A percentile compares a stretch with the other conserved stretches of the same genome.
These are phyloP conservation scores for Percopsis omiscomaycus DNA, from an alignment of 2,797 vertebrate species.

Conservation along the genomic window DNA sequence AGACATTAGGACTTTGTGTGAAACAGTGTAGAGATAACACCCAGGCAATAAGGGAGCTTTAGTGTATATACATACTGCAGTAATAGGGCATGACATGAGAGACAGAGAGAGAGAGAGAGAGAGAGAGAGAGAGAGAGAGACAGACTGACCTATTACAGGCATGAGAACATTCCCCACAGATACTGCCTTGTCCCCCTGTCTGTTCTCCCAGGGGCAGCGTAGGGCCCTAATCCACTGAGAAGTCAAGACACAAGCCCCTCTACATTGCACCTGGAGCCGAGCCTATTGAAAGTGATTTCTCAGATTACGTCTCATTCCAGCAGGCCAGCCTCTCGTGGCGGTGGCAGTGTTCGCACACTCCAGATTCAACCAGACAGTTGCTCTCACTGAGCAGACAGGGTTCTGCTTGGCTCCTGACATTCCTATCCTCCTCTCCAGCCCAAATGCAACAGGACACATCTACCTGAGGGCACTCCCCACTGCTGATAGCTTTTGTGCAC, in stretches of 20 bases:
- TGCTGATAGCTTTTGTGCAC: constrained; percentile 19
- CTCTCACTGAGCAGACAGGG: constrained; percentile 68
- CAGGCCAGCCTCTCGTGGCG: constrained; percentile 68
- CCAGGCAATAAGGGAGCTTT: no score
- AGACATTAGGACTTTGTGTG: no score
- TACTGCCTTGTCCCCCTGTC: constrained; percentile 66
- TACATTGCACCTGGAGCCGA: constrained; percentile 65
- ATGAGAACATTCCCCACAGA: constrained; percentile 37
- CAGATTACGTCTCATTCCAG: constrained; percentile 81
- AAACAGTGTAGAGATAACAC: no score
- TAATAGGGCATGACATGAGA: constrained; percentile 1
- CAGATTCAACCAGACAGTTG: constrained; percentile 82
- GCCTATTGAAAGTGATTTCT: constrained; percentile 83
- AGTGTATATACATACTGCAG: background rate
- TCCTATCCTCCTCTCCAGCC: constrained; percentile 67
- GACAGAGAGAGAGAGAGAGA: constrained; percentile 10
- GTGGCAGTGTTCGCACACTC: constrained; percentile 48
- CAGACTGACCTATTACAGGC: background rate
- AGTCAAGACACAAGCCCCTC: constrained; percentile 69
- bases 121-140: constrained; percentile 14
- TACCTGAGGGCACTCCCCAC: constrained; percentile 17
- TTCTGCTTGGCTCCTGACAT: constrained; percentile 71
- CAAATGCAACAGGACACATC: constrained; percentile 60
- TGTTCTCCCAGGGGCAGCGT: constrained; percentile 64
- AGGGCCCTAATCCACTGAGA: constrained; percentile 78